Evolutionary conservation across 2,888 invertebrate genomes (phyloP).

Genomic region (Seira sanloemensis): DNA sequence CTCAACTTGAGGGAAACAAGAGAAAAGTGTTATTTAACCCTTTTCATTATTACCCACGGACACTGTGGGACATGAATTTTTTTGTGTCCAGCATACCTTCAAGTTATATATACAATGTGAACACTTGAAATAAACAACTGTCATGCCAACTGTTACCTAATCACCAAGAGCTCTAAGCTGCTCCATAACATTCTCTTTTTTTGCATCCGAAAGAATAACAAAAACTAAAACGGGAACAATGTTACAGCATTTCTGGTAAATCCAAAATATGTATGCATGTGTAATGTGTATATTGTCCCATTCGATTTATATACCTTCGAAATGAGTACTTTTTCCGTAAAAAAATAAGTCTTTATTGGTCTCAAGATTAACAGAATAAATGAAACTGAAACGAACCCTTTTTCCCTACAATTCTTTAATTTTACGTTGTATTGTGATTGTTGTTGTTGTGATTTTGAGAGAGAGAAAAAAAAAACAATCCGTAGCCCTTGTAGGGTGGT

Average conservation of each 20-base stretch:
- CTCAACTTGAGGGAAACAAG: not conserved
- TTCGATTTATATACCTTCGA: too few species aligned
- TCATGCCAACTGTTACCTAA: conserved; percentile 67
- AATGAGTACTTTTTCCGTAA: too few species aligned
- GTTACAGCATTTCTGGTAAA: not conserved
- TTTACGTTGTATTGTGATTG: too few species aligned
- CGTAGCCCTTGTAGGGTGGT: not conserved
- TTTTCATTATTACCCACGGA: conserved; percentile 6
- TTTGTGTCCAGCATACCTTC: conserved; percentile 16
- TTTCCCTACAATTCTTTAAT: not conserved
- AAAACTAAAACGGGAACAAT: conserved; percentile 17
- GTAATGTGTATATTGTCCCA: not conserved
- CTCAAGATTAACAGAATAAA: too few species aligned
- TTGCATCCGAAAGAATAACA: not conserved
- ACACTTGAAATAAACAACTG: conserved; percentile 57
- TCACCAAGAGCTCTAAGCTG: conserved; percentile 27
- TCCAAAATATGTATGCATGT: conserved; percentile 6
- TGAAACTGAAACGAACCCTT: not conserved
- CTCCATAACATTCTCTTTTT: conserved; percentile 14
- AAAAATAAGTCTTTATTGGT: too few species aligned
- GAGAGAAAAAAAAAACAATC: too few species aligned
- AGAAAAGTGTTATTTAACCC: not conserved
- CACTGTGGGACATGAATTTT: not conserved
- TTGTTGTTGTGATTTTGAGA: not conserved
- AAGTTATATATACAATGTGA: not conserved